A percentile compares a stretch with the other conserved stretches of the same genome.
These are phyloP conservation scores for Pempheris klunzingeri DNA, from an alignment of 2,797 vertebrate genomes.

Conservation along the genomic window DNA sequence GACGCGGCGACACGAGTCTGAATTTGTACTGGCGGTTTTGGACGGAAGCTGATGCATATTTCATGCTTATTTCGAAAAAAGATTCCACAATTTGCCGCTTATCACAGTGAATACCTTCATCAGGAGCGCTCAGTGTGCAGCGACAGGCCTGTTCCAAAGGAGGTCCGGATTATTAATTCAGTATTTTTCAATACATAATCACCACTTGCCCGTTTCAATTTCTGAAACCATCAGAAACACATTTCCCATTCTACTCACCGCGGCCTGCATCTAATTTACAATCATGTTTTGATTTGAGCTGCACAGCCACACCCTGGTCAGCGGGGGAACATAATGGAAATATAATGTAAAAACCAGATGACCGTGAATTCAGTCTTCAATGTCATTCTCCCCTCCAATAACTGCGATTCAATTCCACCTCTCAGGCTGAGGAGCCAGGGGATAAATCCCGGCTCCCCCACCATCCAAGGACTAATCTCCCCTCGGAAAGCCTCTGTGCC, in stretches of 20 bases:
- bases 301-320: conserved; percentile 39
- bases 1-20: background rate
- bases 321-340: conserved; percentile 64
- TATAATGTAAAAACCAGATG: conserved; percentile 79
- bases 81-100: conserved; percentile 20
- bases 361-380: conserved; percentile 79
- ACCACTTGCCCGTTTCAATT: conserved; percentile 38
- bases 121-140: conserved; percentile 9
- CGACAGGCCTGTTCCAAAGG: background rate
- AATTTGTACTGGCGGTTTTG: conserved; percentile 13
- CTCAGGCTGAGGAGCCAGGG: conserved; percentile 64
- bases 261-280: conserved; percentile 53
- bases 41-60: conserved; percentile 45
- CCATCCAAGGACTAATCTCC: conserved; percentile 73
- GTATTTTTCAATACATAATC: conserved; percentile 41
- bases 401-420: conserved; percentile 75
- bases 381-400: conserved; percentile 75
- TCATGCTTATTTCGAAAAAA: conserved; percentile 29
- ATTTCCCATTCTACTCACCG: conserved; percentile 33
- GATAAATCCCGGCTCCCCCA: conserved; percentile 69
- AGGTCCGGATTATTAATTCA: conserved; percentile 38
- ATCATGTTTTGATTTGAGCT: conserved; percentile 42
- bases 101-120: conserved; percentile 47
- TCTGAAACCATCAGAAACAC: conserved; percentile 44
- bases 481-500: conserved; percentile 67